phyloP scores from a whole-genome alignment of 2,797 vertebrate species.

The Xyrichtys novacula region DNA sequence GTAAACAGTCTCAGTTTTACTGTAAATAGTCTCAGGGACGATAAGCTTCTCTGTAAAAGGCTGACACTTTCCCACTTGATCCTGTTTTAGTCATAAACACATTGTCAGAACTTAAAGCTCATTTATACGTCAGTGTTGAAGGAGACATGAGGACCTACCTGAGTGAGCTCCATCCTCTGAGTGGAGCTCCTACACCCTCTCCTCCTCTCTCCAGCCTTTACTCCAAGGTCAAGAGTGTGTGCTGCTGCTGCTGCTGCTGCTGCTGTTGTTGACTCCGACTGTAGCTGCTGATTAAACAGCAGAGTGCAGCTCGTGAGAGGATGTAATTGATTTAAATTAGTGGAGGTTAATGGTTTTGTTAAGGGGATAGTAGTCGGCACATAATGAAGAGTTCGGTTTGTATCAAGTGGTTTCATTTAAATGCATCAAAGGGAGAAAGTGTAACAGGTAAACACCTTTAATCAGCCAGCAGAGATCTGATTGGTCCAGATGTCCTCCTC shows the following conservation, averaged over 20 bases:
- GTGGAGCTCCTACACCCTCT: not conserved
- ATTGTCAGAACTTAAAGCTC: no score
- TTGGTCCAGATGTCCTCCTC: not conserved
- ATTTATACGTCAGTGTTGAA: no score
- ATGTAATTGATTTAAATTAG: not conserved
- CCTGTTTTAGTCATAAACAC: no score
- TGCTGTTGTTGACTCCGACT: not conserved
- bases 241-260: not conserved
- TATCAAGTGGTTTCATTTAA: not conserved
- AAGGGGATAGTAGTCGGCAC: not conserved
- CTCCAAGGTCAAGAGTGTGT: not conserved
- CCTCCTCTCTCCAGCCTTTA: not conserved
- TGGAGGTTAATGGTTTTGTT: not conserved
- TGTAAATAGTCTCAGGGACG: no score
- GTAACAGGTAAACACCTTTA: not conserved
- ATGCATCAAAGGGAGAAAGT: not conserved
- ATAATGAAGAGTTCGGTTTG: not conserved
- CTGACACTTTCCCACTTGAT: no score
- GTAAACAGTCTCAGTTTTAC: no score
- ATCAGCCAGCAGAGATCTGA: not conserved
- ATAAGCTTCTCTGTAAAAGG: no score
- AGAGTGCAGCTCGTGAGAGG: not conserved
- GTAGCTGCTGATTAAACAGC: not conserved
- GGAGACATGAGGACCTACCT: no score
- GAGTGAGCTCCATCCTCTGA: not conserved